These are phyloP conservation scores for Remorina albescens DNA, from an alignment of 2,797 vertebrate genomes.

Conservation along the genomic window DNA sequence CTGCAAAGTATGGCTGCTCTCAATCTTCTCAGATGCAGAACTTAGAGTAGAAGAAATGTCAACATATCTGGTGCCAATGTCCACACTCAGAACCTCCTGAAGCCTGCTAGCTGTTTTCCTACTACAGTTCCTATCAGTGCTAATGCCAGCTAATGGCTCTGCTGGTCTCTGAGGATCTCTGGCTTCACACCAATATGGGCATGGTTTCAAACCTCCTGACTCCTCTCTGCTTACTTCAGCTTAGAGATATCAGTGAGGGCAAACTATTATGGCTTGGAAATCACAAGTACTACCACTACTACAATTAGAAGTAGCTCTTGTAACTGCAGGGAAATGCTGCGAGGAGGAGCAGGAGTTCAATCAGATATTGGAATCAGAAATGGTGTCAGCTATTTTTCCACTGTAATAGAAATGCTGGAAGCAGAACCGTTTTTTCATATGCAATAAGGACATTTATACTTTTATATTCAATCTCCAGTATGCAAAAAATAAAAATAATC, in stretches of 20 bases:
- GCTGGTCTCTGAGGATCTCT: slow-evolving; percentile 38
- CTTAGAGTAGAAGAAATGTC: slow-evolving; percentile 49
- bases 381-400: neutral
- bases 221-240: slow-evolving; percentile 42
- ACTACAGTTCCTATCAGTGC: slow-evolving; percentile 32
- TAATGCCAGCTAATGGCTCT: slow-evolving; percentile 41
- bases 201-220: slow-evolving; percentile 19
- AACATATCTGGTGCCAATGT: slow-evolving; percentile 57
- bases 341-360: neutral
- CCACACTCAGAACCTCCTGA: slow-evolving; percentile 47
- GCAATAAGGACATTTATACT: neutral
- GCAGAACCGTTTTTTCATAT: neutral
- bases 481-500: too few relatives aligned
- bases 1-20: slow-evolving; percentile 38
- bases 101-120: slow-evolving; percentile 48
- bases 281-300: neutral
- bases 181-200: slow-evolving; percentile 41
- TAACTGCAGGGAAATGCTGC: neutral
- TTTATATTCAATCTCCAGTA: neutral
- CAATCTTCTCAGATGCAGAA: slow-evolving; percentile 50
- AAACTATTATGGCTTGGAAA: slow-evolving; percentile 30
- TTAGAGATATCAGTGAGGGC: slow-evolving; percentile 16
- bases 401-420: neutral
- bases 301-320: slow-evolving; percentile 9
- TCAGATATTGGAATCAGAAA: neutral